Evolutionary conservation across 2,113 vertebrate species (phyloP).

Genomic region (Chaetodon trifascialis): DNA sequence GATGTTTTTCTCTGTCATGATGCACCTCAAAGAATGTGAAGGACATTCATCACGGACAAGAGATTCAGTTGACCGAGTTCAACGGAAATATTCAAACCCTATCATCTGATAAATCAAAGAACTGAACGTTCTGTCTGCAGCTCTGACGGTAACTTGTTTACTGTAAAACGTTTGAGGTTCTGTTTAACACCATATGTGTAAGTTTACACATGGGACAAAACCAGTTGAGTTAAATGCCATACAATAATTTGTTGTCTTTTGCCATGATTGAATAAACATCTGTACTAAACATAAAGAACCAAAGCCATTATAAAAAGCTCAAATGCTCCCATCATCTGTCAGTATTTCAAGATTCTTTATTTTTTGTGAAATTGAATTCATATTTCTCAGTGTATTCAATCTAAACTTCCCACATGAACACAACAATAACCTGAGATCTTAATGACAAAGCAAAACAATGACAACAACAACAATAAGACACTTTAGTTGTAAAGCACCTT

Average conservation of each 20-base stretch:
- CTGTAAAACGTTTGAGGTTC: neutral
- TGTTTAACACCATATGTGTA: neutral
- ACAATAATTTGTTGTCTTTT: neutral
- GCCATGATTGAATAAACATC: neutral
- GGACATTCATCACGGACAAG: neutral
- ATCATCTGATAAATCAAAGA: neutral
- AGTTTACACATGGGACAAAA: neutral
- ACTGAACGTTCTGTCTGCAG: neutral
- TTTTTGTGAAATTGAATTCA: too few relatives aligned
- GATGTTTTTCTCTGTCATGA: constrained; percentile 64
- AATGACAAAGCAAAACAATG: too few relatives aligned
- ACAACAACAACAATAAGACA: too few relatives aligned
- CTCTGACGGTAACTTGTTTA: neutral
- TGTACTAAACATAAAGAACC: neutral
- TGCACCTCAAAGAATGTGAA: constrained; percentile 34
- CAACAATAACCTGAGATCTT: too few relatives aligned
- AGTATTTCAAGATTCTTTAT: too few relatives aligned
- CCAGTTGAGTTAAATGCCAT: neutral
- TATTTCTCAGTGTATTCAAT: too few relatives aligned
- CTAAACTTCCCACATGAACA: too few relatives aligned
- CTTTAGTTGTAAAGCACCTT: too few relatives aligned
- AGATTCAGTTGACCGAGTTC: neutral
- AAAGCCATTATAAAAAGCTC: too few relatives aligned
- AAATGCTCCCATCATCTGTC: too few relatives aligned
- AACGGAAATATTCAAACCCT: neutral